Evolutionary conservation across 2,797 vertebrate genomes (phyloP).

Genomic region (Gobio occitaniae): DNA sequence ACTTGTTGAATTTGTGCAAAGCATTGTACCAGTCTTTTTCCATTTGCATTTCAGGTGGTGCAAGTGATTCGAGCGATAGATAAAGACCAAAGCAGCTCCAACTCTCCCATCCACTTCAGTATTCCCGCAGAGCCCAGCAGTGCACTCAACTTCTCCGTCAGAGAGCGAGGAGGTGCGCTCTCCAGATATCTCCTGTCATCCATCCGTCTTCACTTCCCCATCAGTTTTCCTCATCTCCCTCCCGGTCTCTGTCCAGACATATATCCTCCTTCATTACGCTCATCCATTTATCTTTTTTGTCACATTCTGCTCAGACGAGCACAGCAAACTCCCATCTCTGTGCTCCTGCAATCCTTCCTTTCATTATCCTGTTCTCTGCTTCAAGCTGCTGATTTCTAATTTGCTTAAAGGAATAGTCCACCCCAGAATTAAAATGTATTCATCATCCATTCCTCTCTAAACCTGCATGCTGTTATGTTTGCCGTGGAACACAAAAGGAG

Average conservation of each 20-base stretch:
- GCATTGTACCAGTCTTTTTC: neutral
- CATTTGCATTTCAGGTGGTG: conserved; percentile 77
- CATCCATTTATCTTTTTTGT: conserved; percentile 21
- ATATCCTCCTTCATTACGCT: conserved; percentile 28
- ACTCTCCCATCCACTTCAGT: conserved; percentile 82
- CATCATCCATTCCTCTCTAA: neutral
- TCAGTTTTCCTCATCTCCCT: conserved; percentile 17
- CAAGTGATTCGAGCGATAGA: conserved; percentile 85
- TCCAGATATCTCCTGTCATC: conserved; percentile 38
- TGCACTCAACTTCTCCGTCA: conserved; percentile 83
- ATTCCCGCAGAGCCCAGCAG: conserved; percentile 77
- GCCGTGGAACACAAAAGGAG: neutral
- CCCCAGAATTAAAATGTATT: neutral
- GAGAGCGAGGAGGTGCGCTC: conserved; percentile 80
- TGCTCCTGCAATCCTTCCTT: conserved; percentile 5
- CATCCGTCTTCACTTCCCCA: conserved; percentile 39
- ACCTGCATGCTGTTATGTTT: neutral
- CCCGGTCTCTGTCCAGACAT: conserved; percentile 6
- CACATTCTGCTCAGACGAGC: conserved; percentile 7
- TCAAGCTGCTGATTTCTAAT: conserved; percentile 13
- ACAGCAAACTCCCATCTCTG: conserved; percentile 18
- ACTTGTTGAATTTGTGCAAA: neutral
- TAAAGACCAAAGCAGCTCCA: conserved; percentile 80
- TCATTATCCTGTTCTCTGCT: neutral
- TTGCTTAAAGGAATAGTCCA: conserved; percentile 2